These are phyloP conservation scores for Cyclophora punctaria DNA, from an alignment of 2,888 invertebrate genomes.

Conservation along the genomic window DNA sequence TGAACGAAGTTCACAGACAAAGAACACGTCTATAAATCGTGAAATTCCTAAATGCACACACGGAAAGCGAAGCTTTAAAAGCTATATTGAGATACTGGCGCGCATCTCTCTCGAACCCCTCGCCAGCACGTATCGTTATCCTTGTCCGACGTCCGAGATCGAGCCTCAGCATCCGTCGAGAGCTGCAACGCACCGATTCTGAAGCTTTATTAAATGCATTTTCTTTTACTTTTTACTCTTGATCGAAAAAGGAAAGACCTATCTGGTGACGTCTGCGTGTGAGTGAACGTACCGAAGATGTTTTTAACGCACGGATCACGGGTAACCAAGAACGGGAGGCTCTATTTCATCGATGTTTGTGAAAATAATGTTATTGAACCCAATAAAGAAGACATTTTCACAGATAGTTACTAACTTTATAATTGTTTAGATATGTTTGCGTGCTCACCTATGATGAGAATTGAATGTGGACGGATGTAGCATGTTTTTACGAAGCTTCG, in stretches of 20 bases:
- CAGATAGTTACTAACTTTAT: no score
- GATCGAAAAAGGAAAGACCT: slow-evolving; percentile 25
- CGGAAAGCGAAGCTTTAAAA: slow-evolving; percentile 15
- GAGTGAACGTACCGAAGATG: no score
- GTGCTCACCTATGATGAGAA: no score
- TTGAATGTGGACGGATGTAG: no score
- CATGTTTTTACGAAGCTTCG: not conserved
- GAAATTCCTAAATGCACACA: slow-evolving; percentile 34
- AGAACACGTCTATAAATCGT: slow-evolving; percentile 23
- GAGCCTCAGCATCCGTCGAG: slow-evolving; percentile 41
- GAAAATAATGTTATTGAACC: no score
- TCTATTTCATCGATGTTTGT: no score
- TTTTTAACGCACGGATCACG: no score
- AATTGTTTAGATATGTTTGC: no score
- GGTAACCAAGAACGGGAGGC: no score
- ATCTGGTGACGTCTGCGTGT: slow-evolving; percentile 3
- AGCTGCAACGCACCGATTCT: slow-evolving; percentile 40
- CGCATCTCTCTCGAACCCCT: slow-evolving; percentile 34
- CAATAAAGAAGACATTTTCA: no score
- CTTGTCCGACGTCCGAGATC: slow-evolving; percentile 32
- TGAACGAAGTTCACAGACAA: slow-evolving; percentile 13
- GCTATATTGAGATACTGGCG: slow-evolving; percentile 26
- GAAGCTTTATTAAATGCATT: slow-evolving; percentile 31
- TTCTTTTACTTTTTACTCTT: slow-evolving; percentile 33
- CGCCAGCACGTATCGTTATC: slow-evolving; percentile 27